phyloP scores from a whole-genome alignment of 2,113 vertebrate genomes.

The Sterrhoptilus dennistouni region DNA sequence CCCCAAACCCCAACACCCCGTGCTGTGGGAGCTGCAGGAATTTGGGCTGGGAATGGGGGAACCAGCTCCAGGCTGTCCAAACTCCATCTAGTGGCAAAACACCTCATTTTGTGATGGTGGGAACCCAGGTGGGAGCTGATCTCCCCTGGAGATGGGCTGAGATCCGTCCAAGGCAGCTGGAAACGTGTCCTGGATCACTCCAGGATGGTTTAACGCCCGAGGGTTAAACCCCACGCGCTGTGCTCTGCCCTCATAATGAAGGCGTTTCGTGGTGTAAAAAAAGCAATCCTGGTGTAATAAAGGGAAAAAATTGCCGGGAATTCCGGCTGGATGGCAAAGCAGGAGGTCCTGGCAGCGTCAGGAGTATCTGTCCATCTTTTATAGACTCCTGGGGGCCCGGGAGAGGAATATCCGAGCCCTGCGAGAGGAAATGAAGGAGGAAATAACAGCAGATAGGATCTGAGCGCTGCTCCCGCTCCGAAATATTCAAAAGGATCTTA shows the following conservation, averaged over 20 bases:
- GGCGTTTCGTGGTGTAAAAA: not conserved
- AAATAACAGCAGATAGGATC: slow-evolving; percentile 42
- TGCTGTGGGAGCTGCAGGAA: not conserved
- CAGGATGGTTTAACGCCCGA: not conserved
- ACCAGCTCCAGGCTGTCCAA: not conserved
- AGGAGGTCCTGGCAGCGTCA: not conserved
- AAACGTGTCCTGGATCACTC: not conserved
- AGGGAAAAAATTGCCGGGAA: not conserved
- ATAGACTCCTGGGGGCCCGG: not conserved
- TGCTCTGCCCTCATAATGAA: accelerated
- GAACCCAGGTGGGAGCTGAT: not conserved
- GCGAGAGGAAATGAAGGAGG: slow-evolving; percentile 67
- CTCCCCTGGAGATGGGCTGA: accelerated
- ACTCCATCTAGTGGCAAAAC: not conserved
- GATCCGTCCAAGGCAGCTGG: not conserved
- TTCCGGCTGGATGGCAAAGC: not conserved
- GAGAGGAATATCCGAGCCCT: not conserved
- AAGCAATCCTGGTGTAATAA: not conserved
- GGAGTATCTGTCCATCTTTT: slow-evolving; percentile 3
- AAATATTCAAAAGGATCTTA: slow-evolving; percentile 55
- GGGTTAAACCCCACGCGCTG: not conserved
- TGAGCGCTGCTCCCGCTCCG: not conserved
- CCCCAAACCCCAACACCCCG: accelerated
- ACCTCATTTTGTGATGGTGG: accelerated
- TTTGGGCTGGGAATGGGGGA: accelerated